Evolutionary conservation across 2,113 vertebrate genomes (phyloP), one percentile per base, ranked within the genome.

Genomic region (Scytalopus superciliaris): DNA sequence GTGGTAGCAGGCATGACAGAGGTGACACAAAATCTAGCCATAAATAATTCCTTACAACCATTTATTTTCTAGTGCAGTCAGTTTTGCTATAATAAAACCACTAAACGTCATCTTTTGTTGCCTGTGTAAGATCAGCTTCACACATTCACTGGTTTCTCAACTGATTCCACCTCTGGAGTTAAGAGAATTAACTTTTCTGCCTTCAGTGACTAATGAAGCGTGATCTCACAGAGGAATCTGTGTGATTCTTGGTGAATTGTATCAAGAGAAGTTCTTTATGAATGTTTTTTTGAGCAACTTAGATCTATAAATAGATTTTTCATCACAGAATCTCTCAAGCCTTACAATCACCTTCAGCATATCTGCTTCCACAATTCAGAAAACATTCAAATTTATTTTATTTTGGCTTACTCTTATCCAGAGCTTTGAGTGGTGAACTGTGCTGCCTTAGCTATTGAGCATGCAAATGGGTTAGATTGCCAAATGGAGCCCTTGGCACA

Each of bases 291-390:
- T 39, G 24, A 75, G 33, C 6, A 5, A 59, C 21, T 47, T 90
- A 23, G 31, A 70, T 47, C 63, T 44, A 31, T 13, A 47, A 62
- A 47, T 14, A 44, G 12, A 14, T 57, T 83, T 49, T 70, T 76
- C 16, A 59, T 59, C 14, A 24, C 3, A 14, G 63, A 62, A 27
- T 62, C 50, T 90, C 59, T 76, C 1, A 5, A 33, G 19, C 6
- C 0, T 0, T 23, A 5, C 2, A 3, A 28, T 15, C 4, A 6
- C 21, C 49, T 85, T 63, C 42, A 40, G 28, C 21, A 22, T 19
- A 37, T 50, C 33, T 55, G 23, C 12, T 84, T 79, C 47, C 28
- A 39, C 15, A 68, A 9, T 42, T 53, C 5, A 19, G 44, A 78
- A 42, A 47, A 2, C 2, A n/a, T 31, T 12, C 10, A 19, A 56